Percentiles rank a stretch among this genome's conserved stretches.
phyloP scores from a whole-genome alignment of 2,113 vertebrate species.

The Myiagra hebetior region DNA sequence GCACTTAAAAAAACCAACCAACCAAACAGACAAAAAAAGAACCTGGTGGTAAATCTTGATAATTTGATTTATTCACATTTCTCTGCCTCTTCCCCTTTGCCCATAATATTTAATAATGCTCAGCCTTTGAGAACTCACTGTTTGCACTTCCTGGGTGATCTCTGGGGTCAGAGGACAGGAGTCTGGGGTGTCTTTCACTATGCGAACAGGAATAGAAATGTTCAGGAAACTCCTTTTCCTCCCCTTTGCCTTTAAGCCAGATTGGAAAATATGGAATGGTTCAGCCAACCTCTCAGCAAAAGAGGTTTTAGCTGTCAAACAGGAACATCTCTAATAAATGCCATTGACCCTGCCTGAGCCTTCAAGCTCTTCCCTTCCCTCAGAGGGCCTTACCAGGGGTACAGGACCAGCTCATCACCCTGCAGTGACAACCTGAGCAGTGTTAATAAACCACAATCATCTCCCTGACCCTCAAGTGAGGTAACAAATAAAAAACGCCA shows the following conservation, averaged over 20 bases:
- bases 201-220: background rate
- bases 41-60: background rate
- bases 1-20: background rate
- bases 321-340: background rate
- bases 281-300: background rate
- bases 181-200: background rate
- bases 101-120: background rate
- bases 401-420: background rate
- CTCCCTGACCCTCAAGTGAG: background rate
- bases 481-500: background rate
- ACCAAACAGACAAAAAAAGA: too few relatives aligned
- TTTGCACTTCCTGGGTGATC: background rate
- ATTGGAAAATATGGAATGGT: background rate
- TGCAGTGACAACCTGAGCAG: background rate
- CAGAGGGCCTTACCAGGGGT: background rate
- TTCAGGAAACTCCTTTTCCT: background rate
- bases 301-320: background rate
- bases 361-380: background rate
- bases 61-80: background rate
- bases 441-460: fast-evolving
- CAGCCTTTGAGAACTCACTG: background rate
- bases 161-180: background rate
- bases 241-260: background rate
- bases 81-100: background rate
- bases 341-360: background rate